Base-by-base conservation (phyloP, 2,113 vertebrate species). In the Orycteropus afer region DNA sequence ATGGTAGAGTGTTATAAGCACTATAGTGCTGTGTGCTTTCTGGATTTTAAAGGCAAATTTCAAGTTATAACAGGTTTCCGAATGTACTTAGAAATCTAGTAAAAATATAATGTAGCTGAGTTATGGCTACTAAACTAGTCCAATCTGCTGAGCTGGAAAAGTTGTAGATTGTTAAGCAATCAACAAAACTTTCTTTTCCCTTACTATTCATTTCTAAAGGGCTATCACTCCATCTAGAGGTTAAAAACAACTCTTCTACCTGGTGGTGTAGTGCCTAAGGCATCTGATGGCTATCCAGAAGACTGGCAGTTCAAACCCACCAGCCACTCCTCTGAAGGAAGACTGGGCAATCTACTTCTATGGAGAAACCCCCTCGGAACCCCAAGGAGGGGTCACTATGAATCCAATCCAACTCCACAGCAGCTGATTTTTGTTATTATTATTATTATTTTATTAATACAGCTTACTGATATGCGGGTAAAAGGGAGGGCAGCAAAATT, bases 1-100 rank as follows among this genome's bases (percentile, higher is more conserved):
- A 99, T 98, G 83, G 90, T 98, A 98, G 98, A 98, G 88, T 95
- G 94, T 97, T 95, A 94, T 96, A 88, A 97, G 93, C n/a, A 10
- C 98, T 91, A 97, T 95, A 98, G 97, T 96, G 97, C 84, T 92
- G 96, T 95, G 65, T 49, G 77, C 34, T 95, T 97, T 91, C 59
- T 82, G 97, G 95, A 97, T 25, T 89, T 85, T 93, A 96, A 95
- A 95, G 85, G 71, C 92, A 96, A 96, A 94, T 93, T 90, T 94
- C 78, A 95, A 94, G 47, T 94, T 88, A 93, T 53, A 84, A 95
- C 76, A 91, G 59, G 59, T 90, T 87, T 94, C 79, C 90, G 90
- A 78, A 83, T 86, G 40, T n/a, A 96, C 73, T 93, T 67, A 94
- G 73, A 96, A 89, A 90, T 63, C 49, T 94, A 95, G 32, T 82